These are phyloP conservation scores for Alces alces DNA, from an alignment of 2,113 vertebrate genomes.

Conservation along the genomic window DNA sequence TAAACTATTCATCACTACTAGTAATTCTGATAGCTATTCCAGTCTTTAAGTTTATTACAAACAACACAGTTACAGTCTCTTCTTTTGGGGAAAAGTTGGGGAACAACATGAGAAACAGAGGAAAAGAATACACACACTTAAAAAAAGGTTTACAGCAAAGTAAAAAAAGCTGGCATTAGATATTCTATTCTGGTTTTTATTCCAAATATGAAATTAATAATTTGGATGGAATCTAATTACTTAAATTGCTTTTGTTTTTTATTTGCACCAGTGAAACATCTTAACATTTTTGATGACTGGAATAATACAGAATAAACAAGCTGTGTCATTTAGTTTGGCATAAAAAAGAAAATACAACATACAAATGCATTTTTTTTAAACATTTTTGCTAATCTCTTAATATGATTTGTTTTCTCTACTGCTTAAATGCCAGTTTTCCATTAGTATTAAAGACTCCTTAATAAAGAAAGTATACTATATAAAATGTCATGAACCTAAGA, in stretches of 20 bases:
- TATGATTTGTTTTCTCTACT: conserved; percentile 12
- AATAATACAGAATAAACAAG: conserved; percentile 8
- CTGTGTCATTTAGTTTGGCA: conserved; percentile 20
- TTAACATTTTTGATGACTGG: conserved; percentile 5
- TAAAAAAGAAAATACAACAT: neutral
- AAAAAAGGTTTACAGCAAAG: neutral
- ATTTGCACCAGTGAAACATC: neutral
- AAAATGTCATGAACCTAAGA: neutral
- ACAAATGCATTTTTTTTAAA: neutral
- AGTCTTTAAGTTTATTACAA: neutral
- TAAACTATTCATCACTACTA: neutral
- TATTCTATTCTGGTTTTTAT: neutral
- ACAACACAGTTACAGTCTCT: neutral
- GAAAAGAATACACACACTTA: neutral
- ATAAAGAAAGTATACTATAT: neutral
- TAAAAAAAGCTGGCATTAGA: neutral
- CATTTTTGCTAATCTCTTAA: conserved; percentile 37
- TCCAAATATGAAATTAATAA: conserved; percentile 9
- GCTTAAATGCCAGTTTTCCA: conserved; percentile 45
- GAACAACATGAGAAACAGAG: neutral
- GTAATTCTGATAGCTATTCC: neutral
- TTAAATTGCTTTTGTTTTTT: conserved; percentile 30
- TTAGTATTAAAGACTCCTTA: neutral
- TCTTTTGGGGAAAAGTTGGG: neutral
- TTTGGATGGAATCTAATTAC: neutral